Conservation (phyloP, 2,888 invertebrate genomes). For the Cerceris rybyensis region DNA sequence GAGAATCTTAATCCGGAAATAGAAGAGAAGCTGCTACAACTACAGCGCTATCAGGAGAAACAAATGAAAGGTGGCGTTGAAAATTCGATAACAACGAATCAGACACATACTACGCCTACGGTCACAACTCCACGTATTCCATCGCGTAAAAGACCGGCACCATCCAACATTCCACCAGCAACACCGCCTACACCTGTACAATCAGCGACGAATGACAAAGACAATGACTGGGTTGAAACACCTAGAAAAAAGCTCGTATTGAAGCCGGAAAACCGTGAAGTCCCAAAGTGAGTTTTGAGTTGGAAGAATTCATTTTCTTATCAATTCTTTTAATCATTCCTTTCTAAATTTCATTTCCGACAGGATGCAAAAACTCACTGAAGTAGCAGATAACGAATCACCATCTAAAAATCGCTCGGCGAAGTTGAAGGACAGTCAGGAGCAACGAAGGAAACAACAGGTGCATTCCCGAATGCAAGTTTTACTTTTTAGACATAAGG, state of each 20-base stretch:
- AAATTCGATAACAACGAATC: slow-evolving; percentile 75
- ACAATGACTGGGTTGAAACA: slow-evolving; percentile 72
- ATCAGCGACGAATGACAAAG: slow-evolving; percentile 65
- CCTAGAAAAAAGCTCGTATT: slow-evolving; percentile 75
- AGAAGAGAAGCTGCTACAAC: slow-evolving; percentile 93
- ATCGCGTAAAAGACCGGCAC: slow-evolving; percentile 84
- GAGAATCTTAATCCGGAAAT: slow-evolving; percentile 96
- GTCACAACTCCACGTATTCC: slow-evolving; percentile 82
- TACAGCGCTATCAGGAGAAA: slow-evolving; percentile 93
- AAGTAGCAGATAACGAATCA: slow-evolving; percentile 73
- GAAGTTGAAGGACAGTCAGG: slow-evolving; percentile 81
- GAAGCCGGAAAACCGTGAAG: slow-evolving; percentile 74
- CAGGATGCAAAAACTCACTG: slow-evolving; percentile 72
- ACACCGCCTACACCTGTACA: slow-evolving; percentile 49
- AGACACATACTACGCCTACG: slow-evolving; percentile 71
- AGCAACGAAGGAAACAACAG: slow-evolving; percentile 84
- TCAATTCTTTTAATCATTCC: not conserved
- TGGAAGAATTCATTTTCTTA: not conserved
- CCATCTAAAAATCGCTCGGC: slow-evolving; percentile 77
- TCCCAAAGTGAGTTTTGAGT: slow-evolving; percentile 68
- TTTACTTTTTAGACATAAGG: slow-evolving; percentile 93
- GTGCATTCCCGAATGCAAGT: slow-evolving; percentile 86
- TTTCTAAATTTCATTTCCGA: slow-evolving; percentile 16
- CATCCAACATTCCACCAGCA: slow-evolving; percentile 70
- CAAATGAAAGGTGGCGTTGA: slow-evolving; percentile 85